Base-by-base conservation (phyloP, 2,113 vertebrate genomes). In the Plecturocebus donacophilus region DNA sequence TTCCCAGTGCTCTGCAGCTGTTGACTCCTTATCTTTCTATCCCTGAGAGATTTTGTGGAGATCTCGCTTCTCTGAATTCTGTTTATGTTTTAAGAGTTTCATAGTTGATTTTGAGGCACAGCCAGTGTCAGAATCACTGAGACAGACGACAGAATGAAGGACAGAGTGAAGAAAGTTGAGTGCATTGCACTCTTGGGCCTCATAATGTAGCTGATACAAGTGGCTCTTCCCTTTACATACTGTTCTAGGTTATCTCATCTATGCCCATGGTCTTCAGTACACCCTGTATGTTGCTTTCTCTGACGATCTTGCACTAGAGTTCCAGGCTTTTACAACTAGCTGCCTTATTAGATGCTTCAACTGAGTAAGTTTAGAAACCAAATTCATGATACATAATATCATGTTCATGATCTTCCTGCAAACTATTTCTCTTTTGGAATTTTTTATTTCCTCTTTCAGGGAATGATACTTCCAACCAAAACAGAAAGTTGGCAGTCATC, bases 181-280 rank as follows among this genome's bases (percentile, higher is more conserved):
- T n/a, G 35, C 12, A 3, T 35, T 77, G 35, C 30, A 40, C 4
- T 30, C 7, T 77, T 35, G 12, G 52, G 16, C 6, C 23, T 87
- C 42, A 47, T 6, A 9, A 2, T 73, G 4, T 42, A 32, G 71
- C 80, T 40, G 25, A 80, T 27, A 66, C 40, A 35, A 25, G 45
- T 13, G 10, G 30, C 7, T 52, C 4, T 30, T 5, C 35, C 76
- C 21, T n/a, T 86, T 52, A 7, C 1, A 52, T 4, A 1, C 47
- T 71, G 35, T 32, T 81, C 86, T 66, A 5, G 54, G 40, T 84
- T 25, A 30, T 73, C n/a, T 94, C 40, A 19, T 66, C 42, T 23
- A 4, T n/a, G 12, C 8, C 73, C 0, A 0, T 19, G 49, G 19
- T 58, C 40, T 79, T 13, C 14, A 68, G 13, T 2, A 6, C 12